Evolutionary conservation across 2,888 invertebrate genomes (phyloP), one percentile per base, ranked within the genome.

Genomic region (Axea sp.): DNA sequence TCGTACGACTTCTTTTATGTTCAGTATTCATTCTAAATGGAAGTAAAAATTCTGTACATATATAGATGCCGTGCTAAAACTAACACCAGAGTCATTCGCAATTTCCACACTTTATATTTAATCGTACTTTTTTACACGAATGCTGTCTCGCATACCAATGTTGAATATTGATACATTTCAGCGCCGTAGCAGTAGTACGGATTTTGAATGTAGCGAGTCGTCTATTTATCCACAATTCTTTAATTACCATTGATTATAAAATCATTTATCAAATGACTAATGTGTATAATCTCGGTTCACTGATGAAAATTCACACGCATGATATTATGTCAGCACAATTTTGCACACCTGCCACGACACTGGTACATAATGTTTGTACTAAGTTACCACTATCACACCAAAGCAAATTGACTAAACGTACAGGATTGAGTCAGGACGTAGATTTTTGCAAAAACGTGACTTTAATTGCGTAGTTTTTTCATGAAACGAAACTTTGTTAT

Each of bases 331-430:
- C 33, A 7, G 14, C 15, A 8, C 26, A 28, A 41, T 41, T 51
- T 51, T 9, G 43, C 31, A 14, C 28, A 55, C 31, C 26, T 47
- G 43, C 55, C 64, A 51, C 53, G 60, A 67, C 47, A 26, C 31
- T 43, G 53, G 60, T 60, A 76, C 41, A 62, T 73, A 53, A 41
- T 47, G 39, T 76, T 78, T 78, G 75, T 78, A 78, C 76, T 76
- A 78, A 49, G 65, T 75, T 77, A 76, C 49, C 60, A 49, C 75
- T 73, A 78, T 75, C 74, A 74, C 76, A 74, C 69, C 64, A 73
- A 78, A 67, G 68, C 65, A 76, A 74, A 75, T 73, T 69, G 71
- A 75, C 75, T 73, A 76, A 73, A 59, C 33, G 69, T 55, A 71
- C 62, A 47, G 31, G 62, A 71, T 62, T 47, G 68, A 69, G 69